Percentiles rank a stretch among this genome's conserved stretches.
These are phyloP conservation scores for Gymnogyps californianus DNA, from an alignment of 2,113 vertebrate genomes.

Conservation along the genomic window DNA sequence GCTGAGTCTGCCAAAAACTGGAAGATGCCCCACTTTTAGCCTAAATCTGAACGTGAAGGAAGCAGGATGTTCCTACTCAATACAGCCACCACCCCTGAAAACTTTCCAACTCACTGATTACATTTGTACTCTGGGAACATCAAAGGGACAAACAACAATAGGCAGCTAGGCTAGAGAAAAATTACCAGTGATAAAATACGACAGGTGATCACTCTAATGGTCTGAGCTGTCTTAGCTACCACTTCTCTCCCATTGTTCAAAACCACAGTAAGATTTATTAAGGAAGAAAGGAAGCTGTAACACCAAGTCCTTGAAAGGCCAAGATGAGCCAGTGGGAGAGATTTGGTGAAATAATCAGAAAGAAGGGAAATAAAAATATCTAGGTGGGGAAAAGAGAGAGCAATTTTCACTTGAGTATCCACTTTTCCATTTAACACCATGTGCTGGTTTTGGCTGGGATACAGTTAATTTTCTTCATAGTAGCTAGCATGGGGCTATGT, in stretches of 20 bases:
- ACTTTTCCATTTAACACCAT: background rate
- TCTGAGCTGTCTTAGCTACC: background rate
- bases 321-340: background rate
- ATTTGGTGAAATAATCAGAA: background rate
- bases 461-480: too few relatives aligned
- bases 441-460: too few relatives aligned
- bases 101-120: background rate
- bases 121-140: background rate
- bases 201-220: slow-evolving; percentile 26
- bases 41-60: background rate
- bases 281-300: background rate
- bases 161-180: slow-evolving; percentile 22
- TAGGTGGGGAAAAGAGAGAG: background rate
- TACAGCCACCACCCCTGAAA: background rate
- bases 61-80: background rate
- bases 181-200: slow-evolving; percentile 1
- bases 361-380: background rate
- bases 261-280: slow-evolving; percentile 3
- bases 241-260: background rate
- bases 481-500: too few relatives aligned
- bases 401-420: background rate
- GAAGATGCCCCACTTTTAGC: background rate
- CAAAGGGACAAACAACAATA: background rate
- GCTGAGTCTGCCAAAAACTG: background rate
- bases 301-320: slow-evolving; percentile 12